Conservation (phyloP, 2,113 vertebrate genomes). For the Sapayoa aenigma region DNA sequence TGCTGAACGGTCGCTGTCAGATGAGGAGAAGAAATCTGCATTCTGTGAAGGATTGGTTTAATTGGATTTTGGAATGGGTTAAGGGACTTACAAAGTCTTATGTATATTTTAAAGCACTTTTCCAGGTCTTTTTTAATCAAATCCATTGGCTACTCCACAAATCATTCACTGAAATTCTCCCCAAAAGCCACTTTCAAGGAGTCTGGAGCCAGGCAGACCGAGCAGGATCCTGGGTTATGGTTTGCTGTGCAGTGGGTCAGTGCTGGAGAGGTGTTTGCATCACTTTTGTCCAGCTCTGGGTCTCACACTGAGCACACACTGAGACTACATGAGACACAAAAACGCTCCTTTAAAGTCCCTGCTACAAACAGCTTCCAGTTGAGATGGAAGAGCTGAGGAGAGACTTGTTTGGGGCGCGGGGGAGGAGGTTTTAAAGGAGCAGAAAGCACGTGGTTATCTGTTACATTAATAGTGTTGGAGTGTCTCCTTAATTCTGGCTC, state of each 20-base stretch:
- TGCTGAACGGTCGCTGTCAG: neutral
- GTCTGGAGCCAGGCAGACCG: neutral
- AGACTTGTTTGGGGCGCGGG: neutral
- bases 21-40: neutral
- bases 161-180: neutral
- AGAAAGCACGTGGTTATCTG: neutral
- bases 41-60: neutral
- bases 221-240: rapidly evolving
- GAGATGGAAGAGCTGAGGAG: neutral
- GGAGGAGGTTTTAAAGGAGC: neutral
- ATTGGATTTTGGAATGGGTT: no score
- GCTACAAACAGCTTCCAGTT: neutral
- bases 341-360: neutral
- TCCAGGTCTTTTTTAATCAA: neutral
- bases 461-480: neutral
- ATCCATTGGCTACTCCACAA: neutral
- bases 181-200: neutral
- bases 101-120: neutral
- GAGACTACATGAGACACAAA: neutral
- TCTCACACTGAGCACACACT: neutral
- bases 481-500: neutral
- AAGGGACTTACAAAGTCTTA: neutral
- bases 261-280: neutral
- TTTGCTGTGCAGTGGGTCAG: neutral
- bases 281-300: neutral